phyloP scores from a whole-genome alignment of 2,797 vertebrate species.

The Echiichthys vipera region DNA sequence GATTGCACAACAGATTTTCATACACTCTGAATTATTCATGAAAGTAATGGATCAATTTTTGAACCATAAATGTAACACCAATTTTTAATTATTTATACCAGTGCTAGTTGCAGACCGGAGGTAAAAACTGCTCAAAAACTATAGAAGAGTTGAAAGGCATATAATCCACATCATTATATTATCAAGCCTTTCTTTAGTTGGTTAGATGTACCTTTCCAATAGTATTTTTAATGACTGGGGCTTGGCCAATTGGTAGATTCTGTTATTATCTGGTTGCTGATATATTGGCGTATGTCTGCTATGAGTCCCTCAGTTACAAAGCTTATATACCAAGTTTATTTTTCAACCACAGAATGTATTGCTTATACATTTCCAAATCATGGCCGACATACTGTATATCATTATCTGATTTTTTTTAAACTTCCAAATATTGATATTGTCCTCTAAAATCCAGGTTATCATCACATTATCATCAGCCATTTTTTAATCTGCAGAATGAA shows the following conservation, averaged over 20 bases:
- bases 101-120: neutral
- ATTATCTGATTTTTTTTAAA: neutral
- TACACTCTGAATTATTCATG: slow-evolving; percentile 25
- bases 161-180: neutral
- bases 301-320: neutral
- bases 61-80: neutral
- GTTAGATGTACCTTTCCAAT: neutral
- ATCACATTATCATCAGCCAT: no score
- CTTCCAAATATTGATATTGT: neutral
- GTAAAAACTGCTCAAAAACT: neutral
- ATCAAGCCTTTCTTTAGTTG: neutral
- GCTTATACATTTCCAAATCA: neutral
- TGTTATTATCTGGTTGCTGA: no score
- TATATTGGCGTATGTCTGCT: neutral
- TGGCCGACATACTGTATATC: neutral
- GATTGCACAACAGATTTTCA: slow-evolving; percentile 11
- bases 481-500: no score
- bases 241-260: neutral
- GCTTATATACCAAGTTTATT: neutral
- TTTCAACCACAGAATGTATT: neutral
- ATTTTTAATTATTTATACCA: neutral
- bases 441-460: neutral
- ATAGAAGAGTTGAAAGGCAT: neutral
- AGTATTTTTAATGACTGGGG: neutral
- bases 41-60: neutral